Base-by-base conservation (phyloP, 1,140 invertebrate species). In the Geopemphigus sp. region DNA sequence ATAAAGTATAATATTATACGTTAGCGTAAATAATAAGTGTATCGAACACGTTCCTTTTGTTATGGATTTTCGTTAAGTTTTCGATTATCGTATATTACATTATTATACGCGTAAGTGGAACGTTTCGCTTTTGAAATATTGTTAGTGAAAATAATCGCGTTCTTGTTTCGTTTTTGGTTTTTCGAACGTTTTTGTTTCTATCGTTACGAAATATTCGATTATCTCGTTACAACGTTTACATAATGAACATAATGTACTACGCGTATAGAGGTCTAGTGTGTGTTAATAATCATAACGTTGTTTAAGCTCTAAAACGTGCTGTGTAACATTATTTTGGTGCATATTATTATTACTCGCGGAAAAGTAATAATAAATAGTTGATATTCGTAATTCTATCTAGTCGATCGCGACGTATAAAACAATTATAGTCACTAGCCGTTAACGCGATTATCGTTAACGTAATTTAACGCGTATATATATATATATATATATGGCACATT, bases 11-110 rank as follows among this genome's bases (percentile, higher is more conserved):
- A 63, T 63, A 6, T 3, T 66, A 45, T 45, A 15, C 64, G 39
- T 66, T 45, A 66, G 63, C 19, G 17, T 39, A 3, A 39, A 39
- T 39, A 39, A 56, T 68, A 50, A 50, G 47, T 70, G 45, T 70
- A 70, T 70, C 45, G 22, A 70, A 74, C 53, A 45, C 39, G 29
- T 66, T 66, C n/a, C 45, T 59, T 76, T 45, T 76, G 54, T 87
- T 83, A 83, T 81, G 70, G 29, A 72, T 63, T 61, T 50, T 64
- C 59, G 66, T 72, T 73, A 68, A 57, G 45, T 64, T 81, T 59
- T 72, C 61, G 47, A 47, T 26, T 63, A 74, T 81, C 32, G 24
- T 70, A 47, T 53, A 57, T 59, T 63, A 68, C 39, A 68, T 57
- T 50, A 74, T 74, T 61, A 61, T 61, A 53, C 50, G 50, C 29